Evolutionary conservation across 1,140 invertebrate species (phyloP), one percentile per base, ranked within the genome.

Genomic region (Doryteuthis pealeii): DNA sequence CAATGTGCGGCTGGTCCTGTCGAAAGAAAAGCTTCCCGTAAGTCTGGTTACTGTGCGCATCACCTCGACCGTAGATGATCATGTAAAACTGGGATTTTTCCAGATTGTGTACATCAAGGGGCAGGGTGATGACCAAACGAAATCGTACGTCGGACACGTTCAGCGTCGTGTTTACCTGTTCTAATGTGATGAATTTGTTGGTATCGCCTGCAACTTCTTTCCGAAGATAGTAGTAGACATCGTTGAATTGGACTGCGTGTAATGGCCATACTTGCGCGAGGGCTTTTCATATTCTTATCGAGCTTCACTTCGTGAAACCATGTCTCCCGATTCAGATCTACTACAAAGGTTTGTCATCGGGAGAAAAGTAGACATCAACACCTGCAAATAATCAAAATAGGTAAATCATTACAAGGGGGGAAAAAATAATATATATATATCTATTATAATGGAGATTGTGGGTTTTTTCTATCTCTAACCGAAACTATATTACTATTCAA

Each of bases 1-100:
- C 96, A 68, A 99, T 98, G 80, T 97, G 95, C n/a, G 97, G 90
- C 85, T 98, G 96, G 88, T 98, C 96, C 86, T 99, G 96, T 0
- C 95, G 91, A 87, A 98, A 98, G 80, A 96, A 96, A 2, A 96
- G 91, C 74, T 94, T 93, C 0, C 96, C 96, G 82, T 92, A 94
- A n/a, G 89, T 89, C 32, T 78, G 74, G 54, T 84, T 82, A 31
- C 76, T n/a, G 78, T 79, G 73, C 74, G 90, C 31, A 91, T 87
- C 14, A 91, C 94, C 84, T 90, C 83, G 90, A 43, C 80, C 78
- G 54, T 77, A 70, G 1, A 97, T 83, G 0, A 95, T 92, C 18
- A 98, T 92, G 87, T 94, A 97, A 88, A 98, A 98, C 71, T 93
- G 92, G 0, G 95, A 95, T 49, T 91, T 91, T 5, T 92, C 91